Evolutionary conservation across 2,888 invertebrate genomes (phyloP), one percentile per base, ranked within the genome.

Genomic region (Aelia acuminata): DNA sequence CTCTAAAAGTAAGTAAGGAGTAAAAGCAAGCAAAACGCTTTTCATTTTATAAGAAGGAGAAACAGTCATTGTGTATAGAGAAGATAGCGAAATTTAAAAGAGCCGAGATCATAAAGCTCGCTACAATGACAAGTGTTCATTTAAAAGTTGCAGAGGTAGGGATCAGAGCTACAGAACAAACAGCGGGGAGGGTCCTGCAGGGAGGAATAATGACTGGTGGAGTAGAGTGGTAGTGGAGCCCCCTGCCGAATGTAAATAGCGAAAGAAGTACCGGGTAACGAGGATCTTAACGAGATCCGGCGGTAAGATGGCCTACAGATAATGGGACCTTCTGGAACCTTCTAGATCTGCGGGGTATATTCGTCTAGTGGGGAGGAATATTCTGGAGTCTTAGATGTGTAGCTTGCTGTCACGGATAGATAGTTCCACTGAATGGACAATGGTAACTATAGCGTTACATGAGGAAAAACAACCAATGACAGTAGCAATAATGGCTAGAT

Each of bases 81-180:
- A 35, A 70, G 63, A 63, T 63, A 70, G 63, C 63, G 31, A 18
- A 10, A 70, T 70, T 70, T 70, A 70, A 70, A 70, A 70, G 31
- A 70, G 31, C 18, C 7, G 18, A 20, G 18, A 20, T 18, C 63
- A 70, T 35, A 70, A 70, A 70, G 63, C 26, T 70, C n/a, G 80
- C 80, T 43, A 80, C 39, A 80, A 80, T 43, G 43, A n/a, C 39
- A 43, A 80, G 80, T 47, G 80, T 80, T 80, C 80, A 80, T 80
- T 80, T 80, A 80, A 80, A 80, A 80, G 43, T 80, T 80, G 43
- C 80, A 47, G 43, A n/a, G n/a, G 80, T n/a, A 43, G 0, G n/a
- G 80, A 47, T 47, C n/a, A 80, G 43, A 80, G 5, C 22, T 22
- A 43, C 22, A n/a, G 43, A 43, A n/a, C 80, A 80, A 47, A 80